These are phyloP conservation scores for Chironomus striatipennis DNA, from an alignment of 1,140 invertebrate genomes.

Conservation along the genomic window DNA sequence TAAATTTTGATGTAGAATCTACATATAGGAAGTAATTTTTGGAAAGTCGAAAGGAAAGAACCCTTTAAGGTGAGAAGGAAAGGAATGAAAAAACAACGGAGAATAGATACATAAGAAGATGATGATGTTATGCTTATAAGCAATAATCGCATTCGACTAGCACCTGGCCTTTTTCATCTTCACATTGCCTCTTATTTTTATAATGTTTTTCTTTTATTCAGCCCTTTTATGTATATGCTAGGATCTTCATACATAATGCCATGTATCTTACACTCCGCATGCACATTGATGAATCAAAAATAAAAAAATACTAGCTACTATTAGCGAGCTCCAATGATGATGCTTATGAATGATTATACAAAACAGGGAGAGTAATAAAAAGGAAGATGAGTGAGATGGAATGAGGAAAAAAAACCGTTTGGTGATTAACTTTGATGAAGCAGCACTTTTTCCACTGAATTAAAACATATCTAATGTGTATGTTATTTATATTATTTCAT, in stretches of 20 bases:
- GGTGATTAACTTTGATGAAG: constrained; percentile 11
- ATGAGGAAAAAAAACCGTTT: constrained; percentile 1
- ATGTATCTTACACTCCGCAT: too few relatives aligned
- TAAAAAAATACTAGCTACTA: too few relatives aligned
- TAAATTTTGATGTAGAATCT: constrained; percentile 9
- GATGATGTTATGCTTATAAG: constrained; percentile 17
- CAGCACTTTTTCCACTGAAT: constrained; percentile 11
- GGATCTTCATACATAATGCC: not conserved
- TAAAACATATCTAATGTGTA: not conserved
- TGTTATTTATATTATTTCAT: not conserved
- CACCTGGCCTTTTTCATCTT: constrained; percentile 22
- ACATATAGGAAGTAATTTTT: constrained; percentile 1
- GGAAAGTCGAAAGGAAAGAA: not conserved
- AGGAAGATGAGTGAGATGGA: not conserved
- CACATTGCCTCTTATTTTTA: not conserved
- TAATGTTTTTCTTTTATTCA: not conserved
- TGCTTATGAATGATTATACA: not conserved
- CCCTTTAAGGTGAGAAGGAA: constrained; percentile 12
- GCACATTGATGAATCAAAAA: not conserved
- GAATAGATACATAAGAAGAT: constrained; percentile 11
- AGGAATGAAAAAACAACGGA: not conserved
- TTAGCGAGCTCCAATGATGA: constrained; percentile 5
- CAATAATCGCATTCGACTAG: constrained; percentile 19
- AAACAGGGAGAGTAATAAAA: too few relatives aligned
- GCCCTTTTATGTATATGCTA: not conserved